phyloP scores from a whole-genome alignment of 2,888 invertebrate species.

The Onchidella celtica region DNA sequence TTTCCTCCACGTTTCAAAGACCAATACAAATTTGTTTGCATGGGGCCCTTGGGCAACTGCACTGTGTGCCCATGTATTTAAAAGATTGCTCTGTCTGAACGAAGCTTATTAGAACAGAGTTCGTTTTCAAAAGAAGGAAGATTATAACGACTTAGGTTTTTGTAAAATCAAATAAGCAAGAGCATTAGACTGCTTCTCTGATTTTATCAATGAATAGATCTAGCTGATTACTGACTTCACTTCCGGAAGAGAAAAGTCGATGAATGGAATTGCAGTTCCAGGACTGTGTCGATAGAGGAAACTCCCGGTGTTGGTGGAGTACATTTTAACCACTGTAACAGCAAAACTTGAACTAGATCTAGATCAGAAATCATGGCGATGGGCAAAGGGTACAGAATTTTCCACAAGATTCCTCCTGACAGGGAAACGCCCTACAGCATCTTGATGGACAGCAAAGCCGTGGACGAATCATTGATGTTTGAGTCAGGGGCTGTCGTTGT shows the following conservation, averaged over 20 bases:
- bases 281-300: too few species aligned
- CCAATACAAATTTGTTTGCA: too few species aligned
- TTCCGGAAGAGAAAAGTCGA: background rate
- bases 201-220: background rate
- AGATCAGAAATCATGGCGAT: slow-evolving; percentile 88
- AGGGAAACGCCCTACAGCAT: slow-evolving; percentile 88
- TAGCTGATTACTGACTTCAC: background rate
- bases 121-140: too few species aligned
- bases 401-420: slow-evolving; percentile 90
- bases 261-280: too few species aligned
- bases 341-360: background rate
- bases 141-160: too few species aligned
- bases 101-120: too few species aligned
- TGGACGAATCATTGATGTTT: slow-evolving; percentile 92
- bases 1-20: background rate
- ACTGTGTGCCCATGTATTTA: too few species aligned
- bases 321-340: background rate
- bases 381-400: slow-evolving; percentile 94
- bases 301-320: too few species aligned
- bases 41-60: background rate
- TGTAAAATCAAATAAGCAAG: background rate
- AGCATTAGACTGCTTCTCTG: background rate
- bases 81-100: too few species aligned
- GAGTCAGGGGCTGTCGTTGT: slow-evolving; percentile 95
- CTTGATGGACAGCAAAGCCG: slow-evolving; percentile 92